Conservation (phyloP, 23 tunicate genomes). For the Halocynthia aurantium region DNA sequence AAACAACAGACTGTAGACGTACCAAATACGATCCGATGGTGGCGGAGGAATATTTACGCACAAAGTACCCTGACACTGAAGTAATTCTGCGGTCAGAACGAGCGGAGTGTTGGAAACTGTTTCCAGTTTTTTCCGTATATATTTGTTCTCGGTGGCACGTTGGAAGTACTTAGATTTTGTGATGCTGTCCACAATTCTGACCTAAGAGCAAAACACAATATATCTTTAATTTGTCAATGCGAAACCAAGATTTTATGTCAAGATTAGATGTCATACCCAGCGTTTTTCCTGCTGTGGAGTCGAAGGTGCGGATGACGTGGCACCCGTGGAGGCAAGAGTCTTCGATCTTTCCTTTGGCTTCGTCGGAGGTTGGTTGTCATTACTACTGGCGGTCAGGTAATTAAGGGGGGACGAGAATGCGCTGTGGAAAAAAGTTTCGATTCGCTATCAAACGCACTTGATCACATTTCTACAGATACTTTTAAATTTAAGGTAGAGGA, state of each 20-base stretch:
- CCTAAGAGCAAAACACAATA: conserved; percentile 31
- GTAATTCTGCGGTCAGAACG: conserved; percentile 70
- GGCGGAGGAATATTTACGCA: conserved; percentile 84
- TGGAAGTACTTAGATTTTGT: conserved; percentile 78
- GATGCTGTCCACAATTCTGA: conserved; percentile 68
- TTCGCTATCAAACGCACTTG: too few relatives aligned
- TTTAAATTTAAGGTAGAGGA: too few relatives aligned
- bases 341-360: not conserved
- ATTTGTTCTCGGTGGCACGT: conserved; percentile 63
- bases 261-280: not conserved
- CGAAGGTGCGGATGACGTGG: not conserved
- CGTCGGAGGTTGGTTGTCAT: not conserved
- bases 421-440: not conserved
- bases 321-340: not conserved
- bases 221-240: not conserved
- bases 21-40: conserved; percentile 91
- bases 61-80: conserved; percentile 55
- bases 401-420: conserved; percentile 3
- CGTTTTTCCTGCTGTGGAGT: conserved; percentile 15
- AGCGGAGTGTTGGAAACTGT: conserved; percentile 91
- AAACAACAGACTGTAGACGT: not conserved
- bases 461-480: too few relatives aligned
- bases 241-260: not conserved
- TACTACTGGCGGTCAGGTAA: conserved; percentile 2
- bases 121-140: conserved; percentile 71